phyloP scores from a whole-genome alignment of 2,797 vertebrate species.

The Setipinna tenuifilis region DNA sequence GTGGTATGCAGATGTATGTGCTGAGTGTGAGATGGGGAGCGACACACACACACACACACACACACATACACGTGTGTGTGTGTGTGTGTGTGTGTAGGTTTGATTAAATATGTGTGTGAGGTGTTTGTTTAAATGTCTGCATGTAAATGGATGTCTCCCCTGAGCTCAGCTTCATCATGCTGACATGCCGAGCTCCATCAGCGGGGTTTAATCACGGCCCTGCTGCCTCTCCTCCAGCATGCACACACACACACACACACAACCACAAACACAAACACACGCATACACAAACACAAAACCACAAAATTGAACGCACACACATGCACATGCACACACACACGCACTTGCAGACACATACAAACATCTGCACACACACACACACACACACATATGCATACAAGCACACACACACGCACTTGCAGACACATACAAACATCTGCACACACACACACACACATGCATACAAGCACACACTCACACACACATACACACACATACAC shows the following conservation, averaged over 20 bases:
- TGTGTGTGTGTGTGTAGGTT: not conserved
- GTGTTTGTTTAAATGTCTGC: slow-evolving; percentile 14
- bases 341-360: no score
- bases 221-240: not conserved
- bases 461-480: slow-evolving; percentile 7
- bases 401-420: no score
- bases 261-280: not conserved
- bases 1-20: slow-evolving; percentile 23
- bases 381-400: no score
- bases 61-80: slow-evolving; percentile 4
- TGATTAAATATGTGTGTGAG: not conserved
- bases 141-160: slow-evolving; percentile 22
- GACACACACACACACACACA: no score
- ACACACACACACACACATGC: no score
- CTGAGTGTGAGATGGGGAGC: not conserved
- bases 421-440: no score
- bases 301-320: not conserved
- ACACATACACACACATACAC: not conserved
- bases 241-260: slow-evolving; percentile 11
- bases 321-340: not conserved
- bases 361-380: no score
- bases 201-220: slow-evolving; percentile 36
- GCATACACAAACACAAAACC: not conserved
- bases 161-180: slow-evolving; percentile 37
- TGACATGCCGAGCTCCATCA: slow-evolving; percentile 30